These are phyloP conservation scores for Invenusta paracnida DNA, from an alignment of 2,888 invertebrate species.

Conservation along the genomic window DNA sequence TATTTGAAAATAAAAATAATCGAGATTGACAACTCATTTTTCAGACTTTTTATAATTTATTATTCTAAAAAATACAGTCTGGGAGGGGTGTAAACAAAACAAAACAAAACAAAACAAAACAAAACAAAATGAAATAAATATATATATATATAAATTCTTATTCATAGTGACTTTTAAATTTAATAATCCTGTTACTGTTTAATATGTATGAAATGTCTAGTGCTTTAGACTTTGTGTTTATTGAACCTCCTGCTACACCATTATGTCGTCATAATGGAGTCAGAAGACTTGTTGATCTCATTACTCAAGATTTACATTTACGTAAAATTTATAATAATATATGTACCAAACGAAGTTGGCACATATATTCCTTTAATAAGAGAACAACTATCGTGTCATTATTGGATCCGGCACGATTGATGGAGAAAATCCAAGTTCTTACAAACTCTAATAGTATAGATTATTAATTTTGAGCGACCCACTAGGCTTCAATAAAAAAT, in stretches of 20 bases:
- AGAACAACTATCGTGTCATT: too few relatives aligned
- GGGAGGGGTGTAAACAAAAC: background rate
- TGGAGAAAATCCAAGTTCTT: too few relatives aligned
- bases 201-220: background rate
- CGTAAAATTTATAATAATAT: background rate
- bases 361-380: too few relatives aligned
- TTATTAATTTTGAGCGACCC: too few relatives aligned
- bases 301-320: background rate
- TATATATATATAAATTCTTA: too few relatives aligned
- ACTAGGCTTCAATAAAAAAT: too few relatives aligned
- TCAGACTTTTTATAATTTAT: background rate
- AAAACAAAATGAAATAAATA: too few relatives aligned
- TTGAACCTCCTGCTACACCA: too few relatives aligned
- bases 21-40: background rate
- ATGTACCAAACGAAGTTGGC: background rate
- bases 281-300: background rate
- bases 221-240: background rate
- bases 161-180: too few relatives aligned
- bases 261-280: background rate
- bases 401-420: too few relatives aligned
- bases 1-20: background rate
- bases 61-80: background rate
- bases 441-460: too few relatives aligned
- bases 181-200: background rate
- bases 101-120: too few relatives aligned